Conservation (phyloP, 2,113 vertebrate species). For the Neotragus pygmaeus region DNA sequence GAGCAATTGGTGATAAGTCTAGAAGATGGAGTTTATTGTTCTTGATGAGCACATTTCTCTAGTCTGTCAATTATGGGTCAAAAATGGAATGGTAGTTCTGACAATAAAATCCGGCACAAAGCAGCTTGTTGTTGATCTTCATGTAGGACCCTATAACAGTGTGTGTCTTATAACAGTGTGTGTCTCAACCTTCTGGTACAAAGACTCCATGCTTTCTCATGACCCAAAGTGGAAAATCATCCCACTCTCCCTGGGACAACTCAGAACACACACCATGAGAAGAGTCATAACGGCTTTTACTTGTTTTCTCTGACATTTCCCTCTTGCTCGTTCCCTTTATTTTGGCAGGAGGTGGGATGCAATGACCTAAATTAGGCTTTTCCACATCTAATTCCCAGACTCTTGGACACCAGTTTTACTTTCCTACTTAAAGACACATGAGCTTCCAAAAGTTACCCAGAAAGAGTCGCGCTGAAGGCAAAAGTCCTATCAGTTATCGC, state of each 20-base stretch:
- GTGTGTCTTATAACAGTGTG: neutral
- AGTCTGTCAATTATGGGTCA: neutral
- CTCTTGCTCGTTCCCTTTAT: neutral
- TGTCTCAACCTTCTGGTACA: neutral
- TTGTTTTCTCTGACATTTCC: constrained; percentile 1
- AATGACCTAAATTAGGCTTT: constrained; percentile 47
- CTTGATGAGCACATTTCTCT: neutral
- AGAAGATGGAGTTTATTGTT: neutral
- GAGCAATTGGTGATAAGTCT: neutral
- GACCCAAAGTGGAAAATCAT: neutral
- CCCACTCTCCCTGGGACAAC: neutral
- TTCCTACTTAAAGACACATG: neutral
- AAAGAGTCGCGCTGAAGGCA: neutral
- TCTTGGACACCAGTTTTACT: constrained; percentile 3
- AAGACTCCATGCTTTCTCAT: neutral
- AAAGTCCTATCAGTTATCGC: neutral
- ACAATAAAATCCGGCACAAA: constrained; percentile 7
- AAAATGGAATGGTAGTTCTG: neutral
- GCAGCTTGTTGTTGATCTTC: neutral
- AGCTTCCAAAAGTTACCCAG: neutral
- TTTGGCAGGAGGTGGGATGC: constrained; percentile 15
- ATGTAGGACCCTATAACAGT: neutral
- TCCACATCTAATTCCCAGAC: neutral
- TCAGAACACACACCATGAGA: neutral
- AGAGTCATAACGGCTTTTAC: neutral